phyloP scores from a whole-genome alignment of 2,888 invertebrate species.

The Patella depressa region DNA sequence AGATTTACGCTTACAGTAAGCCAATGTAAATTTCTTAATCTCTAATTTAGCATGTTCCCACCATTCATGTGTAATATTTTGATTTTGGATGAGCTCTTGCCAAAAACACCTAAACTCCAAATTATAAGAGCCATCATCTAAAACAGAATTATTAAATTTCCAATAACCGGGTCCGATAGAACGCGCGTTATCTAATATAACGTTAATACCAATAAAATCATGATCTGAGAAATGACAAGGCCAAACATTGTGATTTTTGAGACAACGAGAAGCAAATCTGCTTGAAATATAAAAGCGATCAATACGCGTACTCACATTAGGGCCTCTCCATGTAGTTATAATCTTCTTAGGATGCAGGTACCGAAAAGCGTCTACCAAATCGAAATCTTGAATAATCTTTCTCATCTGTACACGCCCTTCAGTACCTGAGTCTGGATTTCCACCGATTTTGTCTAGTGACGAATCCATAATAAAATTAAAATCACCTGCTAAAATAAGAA shows the following conservation, averaged over 20 bases:
- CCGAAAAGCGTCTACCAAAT: slow-evolving; percentile 2
- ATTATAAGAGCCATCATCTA: slow-evolving; percentile 1
- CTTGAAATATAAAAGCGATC: neutral
- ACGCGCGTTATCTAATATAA: neutral
- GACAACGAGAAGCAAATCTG: neutral
- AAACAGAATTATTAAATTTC: neutral
- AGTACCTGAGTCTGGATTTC: neutral
- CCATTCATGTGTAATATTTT: neutral
- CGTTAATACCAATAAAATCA: neutral
- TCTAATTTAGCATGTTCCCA: neutral
- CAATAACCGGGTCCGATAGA: neutral
- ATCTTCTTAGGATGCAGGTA: neutral
- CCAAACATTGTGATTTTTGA: neutral
- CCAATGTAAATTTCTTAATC: neutral
- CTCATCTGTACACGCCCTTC: neutral
- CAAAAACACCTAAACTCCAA: neutral
- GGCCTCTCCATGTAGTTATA: neutral
- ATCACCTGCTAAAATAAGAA: neutral
- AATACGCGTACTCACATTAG: neutral
- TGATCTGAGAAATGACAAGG: slow-evolving; percentile 6
- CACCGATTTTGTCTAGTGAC: neutral
- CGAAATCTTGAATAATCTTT: neutral
- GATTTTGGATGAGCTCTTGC: neutral
- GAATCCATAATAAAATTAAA: neutral
- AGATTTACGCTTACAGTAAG: slow-evolving; percentile 10